Base-by-base conservation (phyloP, 2,113 vertebrate genomes). In the Alouatta palliata region DNA sequence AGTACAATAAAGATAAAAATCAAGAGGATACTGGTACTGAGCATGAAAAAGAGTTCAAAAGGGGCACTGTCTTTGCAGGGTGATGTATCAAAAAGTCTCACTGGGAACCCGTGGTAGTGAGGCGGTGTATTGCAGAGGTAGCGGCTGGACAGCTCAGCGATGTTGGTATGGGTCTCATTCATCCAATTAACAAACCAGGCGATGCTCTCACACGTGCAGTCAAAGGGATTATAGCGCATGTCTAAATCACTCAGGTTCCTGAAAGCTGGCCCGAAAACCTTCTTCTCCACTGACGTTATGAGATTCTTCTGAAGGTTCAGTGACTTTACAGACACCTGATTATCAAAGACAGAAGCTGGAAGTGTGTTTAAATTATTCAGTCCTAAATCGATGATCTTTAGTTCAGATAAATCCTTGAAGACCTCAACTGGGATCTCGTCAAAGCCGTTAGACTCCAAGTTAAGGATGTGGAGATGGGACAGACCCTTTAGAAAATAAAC, bases 201-300 rank as follows among this genome's bases (percentile, higher is more conserved):
- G 56, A 99, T 99, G 97, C 99, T 99, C 97, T 99, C 99, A 95
- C 99, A 99, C 0, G 99, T 99, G 96, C 99, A 99, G 75, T 99
- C 99, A 90, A 99, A 99, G 0, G 99, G 99, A 95, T 99, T 99
- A 87, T 97, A 99, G 86, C 98, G 97, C 99, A 99, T 99, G 73
- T 98, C 91, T 35, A 99, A 98, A 88, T 86, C 73, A 54, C 93
- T 98, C 85, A 99, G 96, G 95, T 98, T 99, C 93, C 96, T 97
- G 97, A 99, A 98, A 30, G 98, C 98, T 25, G 95, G 95, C n/a
- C 97, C 96, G 79, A 99, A 99, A 37, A 99, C 99, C 13, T 98
- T 79, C 32, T 98, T 98, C 73, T 99, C 98, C 88, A 99, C 99
- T 0, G 99, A 97, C 3, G 99, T 99, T 96, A 99, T 99, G 47